Percentiles rank a stretch among this genome's conserved stretches.
Evolutionary conservation across 2,797 vertebrate species (phyloP).

Genomic region (Neostethus bicornis): DNA sequence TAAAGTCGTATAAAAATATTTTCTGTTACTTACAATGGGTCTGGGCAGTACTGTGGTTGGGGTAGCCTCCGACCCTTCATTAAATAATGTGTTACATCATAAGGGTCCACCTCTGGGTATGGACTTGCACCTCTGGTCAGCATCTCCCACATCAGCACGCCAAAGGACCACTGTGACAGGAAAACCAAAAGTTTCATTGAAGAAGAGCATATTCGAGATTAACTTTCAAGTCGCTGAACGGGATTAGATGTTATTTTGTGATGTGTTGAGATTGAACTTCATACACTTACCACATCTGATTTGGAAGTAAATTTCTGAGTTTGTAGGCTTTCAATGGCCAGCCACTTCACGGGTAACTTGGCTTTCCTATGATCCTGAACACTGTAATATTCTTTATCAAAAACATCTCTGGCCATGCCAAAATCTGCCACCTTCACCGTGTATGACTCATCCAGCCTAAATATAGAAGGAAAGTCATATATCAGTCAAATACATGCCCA

Average conservation of each 20-base stretch:
- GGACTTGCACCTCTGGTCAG: conserved; percentile 94
- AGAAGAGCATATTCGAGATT: too few relatives aligned
- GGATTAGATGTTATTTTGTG: background rate
- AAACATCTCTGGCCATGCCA: conserved; percentile 92
- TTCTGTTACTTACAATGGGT: conserved; percentile 86
- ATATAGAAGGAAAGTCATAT: conserved; percentile 3
- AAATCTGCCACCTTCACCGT: conserved; percentile 98
- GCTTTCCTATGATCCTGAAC: conserved; percentile 86
- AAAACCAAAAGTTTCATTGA: conserved; percentile 8
- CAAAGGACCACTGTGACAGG: conserved; percentile 92
- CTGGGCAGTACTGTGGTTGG: conserved; percentile 92
- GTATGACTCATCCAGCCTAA: conserved; percentile 92
- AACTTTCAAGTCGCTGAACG: too few relatives aligned
- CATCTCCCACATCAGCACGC: conserved; percentile 97
- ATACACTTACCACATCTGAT: conserved; percentile 89
- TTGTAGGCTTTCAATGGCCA: conserved; percentile 96
- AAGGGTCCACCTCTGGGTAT: conserved; percentile 91
- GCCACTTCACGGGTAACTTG: conserved; percentile 97
- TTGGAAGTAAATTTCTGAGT: conserved; percentile 97
- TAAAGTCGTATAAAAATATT: background rate
- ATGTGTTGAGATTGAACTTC: background rate
- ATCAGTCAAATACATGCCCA: background rate
- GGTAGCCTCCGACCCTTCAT: conserved; percentile 89
- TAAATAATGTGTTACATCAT: conserved; percentile 90
- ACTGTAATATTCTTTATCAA: conserved; percentile 98